Evolutionary conservation across 2,888 invertebrate genomes (phyloP).

Genomic region (Dioctria rufipes): DNA sequence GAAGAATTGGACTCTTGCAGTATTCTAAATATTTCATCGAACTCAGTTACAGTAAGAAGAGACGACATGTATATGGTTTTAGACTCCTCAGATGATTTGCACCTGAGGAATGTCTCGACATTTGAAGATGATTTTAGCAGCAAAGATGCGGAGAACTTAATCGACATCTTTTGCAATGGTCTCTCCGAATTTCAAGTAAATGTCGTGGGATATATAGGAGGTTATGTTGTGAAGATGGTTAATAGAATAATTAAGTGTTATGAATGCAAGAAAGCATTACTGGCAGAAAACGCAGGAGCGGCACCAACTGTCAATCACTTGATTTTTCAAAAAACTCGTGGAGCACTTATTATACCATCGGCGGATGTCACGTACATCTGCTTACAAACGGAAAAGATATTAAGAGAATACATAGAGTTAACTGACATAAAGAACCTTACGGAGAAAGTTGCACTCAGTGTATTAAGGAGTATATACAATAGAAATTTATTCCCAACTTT

Average conservation of each 20-base stretch:
- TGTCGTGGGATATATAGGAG: neutral
- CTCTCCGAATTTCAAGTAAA: neutral
- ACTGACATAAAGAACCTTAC: too few relatives aligned
- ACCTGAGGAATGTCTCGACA: neutral
- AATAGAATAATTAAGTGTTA: neutral
- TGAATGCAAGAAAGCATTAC: neutral
- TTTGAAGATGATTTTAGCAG: neutral
- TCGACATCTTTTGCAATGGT: neutral
- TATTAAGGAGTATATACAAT: neutral
- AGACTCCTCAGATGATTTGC: neutral
- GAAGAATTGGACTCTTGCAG: neutral
- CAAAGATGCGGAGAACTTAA: neutral
- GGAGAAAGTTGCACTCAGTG: neutral
- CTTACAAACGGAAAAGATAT: neutral
- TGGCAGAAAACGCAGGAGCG: neutral
- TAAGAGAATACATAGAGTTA: too few relatives aligned
- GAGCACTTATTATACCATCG: neutral
- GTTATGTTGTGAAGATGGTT: neutral
- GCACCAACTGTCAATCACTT: neutral
- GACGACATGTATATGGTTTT: neutral
- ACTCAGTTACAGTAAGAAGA: neutral
- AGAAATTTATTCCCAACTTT: neutral
- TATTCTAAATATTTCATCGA: neutral
- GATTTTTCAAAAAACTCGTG: conserved; percentile 5
- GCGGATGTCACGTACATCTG: neutral